These are phyloP conservation scores for Lordiphosa mommai DNA, from an alignment of 1,140 invertebrate genomes.

Conservation along the genomic window DNA sequence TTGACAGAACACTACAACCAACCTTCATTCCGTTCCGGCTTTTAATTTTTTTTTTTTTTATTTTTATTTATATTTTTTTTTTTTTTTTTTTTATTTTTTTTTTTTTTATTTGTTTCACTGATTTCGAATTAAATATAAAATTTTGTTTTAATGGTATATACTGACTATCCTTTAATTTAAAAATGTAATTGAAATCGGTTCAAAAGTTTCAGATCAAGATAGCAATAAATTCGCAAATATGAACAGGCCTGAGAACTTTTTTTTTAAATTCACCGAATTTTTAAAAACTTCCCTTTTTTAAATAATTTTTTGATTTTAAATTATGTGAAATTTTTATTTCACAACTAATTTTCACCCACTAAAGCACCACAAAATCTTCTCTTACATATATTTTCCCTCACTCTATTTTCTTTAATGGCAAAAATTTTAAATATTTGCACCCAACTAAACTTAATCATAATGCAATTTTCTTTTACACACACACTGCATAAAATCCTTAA, in stretches of 20 bases:
- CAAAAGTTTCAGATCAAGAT: no score
- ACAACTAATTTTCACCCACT: constrained; percentile 32
- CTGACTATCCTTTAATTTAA: not conserved
- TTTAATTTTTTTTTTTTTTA: no score
- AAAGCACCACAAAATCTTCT: constrained; percentile 63
- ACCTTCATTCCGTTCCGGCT: no score
- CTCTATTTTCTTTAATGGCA: constrained; percentile 52
- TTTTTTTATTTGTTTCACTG: no score
- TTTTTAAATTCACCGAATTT: not conserved
- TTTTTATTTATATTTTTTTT: no score
- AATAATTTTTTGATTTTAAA: not conserved
- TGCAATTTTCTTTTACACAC: constrained; percentile 22
- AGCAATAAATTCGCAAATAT: no score
- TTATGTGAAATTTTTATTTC: constrained; percentile 12
- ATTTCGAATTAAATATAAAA: no score
- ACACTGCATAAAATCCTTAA: constrained; percentile 29
- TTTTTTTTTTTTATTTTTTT: no score
- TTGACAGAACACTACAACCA: no score
- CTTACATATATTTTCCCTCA: constrained; percentile 59
- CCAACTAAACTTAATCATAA: constrained; percentile 25
- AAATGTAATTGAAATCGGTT: not conserved
- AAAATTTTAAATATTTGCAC: constrained; percentile 24
- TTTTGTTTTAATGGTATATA: not conserved
- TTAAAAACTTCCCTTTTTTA: constrained; percentile 1
- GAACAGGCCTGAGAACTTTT: no score